These are phyloP conservation scores for Rousettus leschenaultii DNA, from an alignment of 2,113 vertebrate species.

Conservation along the genomic window DNA sequence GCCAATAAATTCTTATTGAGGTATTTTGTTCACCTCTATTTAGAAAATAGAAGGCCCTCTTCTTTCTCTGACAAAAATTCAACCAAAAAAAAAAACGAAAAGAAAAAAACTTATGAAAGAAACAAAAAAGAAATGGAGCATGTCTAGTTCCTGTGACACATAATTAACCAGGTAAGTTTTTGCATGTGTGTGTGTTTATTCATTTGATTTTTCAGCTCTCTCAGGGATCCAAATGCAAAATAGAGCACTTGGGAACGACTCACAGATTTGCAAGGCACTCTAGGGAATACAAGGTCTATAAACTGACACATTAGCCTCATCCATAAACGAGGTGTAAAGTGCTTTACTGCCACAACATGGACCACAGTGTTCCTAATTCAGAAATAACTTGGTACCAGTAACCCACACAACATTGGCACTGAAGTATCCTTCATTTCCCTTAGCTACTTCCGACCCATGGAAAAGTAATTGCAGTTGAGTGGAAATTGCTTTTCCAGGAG, in stretches of 20 bases:
- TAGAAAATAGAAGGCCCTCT: constrained; percentile 11
- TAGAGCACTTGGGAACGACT: constrained; percentile 46
- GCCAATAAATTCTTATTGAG: not conserved
- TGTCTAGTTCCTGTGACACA: not conserved
- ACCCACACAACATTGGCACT: constrained; percentile 19
- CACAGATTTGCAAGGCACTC: constrained; percentile 30
- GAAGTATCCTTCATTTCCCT: constrained; percentile 54
- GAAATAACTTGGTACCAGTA: constrained; percentile 51
- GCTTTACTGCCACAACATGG: constrained; percentile 13
- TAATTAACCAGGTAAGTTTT: constrained; percentile 50
- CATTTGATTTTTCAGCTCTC: constrained; percentile 41
- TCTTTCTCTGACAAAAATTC: constrained; percentile 12
- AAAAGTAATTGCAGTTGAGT: constrained; percentile 50
- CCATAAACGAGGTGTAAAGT: not conserved
- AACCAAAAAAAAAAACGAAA: not conserved
- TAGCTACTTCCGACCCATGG: constrained; percentile 13
- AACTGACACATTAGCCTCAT: constrained; percentile 29
- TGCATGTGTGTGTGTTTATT: not conserved
- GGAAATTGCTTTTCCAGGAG: constrained; percentile 52
- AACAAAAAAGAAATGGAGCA: not conserved
- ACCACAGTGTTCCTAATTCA: constrained; percentile 31
- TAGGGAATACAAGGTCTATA: constrained; percentile 30
- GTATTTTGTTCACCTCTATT: not conserved
- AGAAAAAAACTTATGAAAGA: not conserved
- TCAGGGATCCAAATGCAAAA: constrained; percentile 20